phyloP scores from a whole-genome alignment of 2,113 vertebrate species.

The Carlito syrichta region DNA sequence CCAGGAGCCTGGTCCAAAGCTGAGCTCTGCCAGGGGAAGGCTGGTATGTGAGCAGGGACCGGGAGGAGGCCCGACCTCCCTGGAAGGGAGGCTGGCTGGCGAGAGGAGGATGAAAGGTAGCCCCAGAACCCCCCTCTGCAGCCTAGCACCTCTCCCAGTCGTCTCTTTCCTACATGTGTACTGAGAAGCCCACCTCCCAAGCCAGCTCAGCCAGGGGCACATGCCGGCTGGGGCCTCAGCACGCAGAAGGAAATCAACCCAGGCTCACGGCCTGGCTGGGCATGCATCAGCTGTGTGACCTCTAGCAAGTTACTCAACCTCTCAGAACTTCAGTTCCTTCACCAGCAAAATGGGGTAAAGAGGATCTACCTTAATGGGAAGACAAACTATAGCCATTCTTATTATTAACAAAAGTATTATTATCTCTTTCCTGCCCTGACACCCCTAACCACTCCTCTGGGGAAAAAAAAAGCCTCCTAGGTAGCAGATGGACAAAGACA shows the following conservation, averaged over 20 bases:
- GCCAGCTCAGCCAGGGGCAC: not conserved
- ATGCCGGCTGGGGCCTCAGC: not conserved
- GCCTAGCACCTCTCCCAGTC: not conserved
- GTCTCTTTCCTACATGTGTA: not conserved
- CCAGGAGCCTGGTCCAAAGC: not conserved
- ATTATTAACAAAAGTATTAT: not conserved
- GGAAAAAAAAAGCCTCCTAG: accelerated
- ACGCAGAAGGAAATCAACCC: not conserved
- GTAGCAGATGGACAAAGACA: not conserved
- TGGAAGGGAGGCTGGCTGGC: not conserved
- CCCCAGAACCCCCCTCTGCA: not conserved
- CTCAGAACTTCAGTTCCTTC: not conserved
- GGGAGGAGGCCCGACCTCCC: not conserved
- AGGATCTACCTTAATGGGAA: not conserved
- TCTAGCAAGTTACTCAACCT: not conserved
- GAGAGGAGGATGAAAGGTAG: not conserved
- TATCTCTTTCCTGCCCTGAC: not conserved
- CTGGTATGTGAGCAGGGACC: not conserved
- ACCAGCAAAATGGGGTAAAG: not conserved
- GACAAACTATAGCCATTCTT: not conserved
- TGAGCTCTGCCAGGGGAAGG: accelerated
- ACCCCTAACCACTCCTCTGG: not conserved
- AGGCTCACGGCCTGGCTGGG: not conserved
- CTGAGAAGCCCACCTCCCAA: no score
- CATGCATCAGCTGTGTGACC: not conserved